phyloP scores from a whole-genome alignment of 64 coral and sea anemone genomes.

The Trachythela sp. region DNA sequence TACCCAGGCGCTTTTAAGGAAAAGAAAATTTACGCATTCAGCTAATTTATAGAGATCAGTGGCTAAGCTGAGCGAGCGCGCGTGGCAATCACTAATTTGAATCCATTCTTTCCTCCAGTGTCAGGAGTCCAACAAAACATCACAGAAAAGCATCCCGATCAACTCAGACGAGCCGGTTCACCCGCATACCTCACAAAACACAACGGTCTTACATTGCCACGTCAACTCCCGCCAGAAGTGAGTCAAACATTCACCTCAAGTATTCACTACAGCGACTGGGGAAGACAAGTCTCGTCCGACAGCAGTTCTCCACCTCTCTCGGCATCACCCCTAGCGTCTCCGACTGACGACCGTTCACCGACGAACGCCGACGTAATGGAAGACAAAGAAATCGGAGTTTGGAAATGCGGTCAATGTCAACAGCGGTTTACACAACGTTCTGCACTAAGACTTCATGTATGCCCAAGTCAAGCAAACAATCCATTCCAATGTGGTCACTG shows the following conservation, averaged over 20 bases:
- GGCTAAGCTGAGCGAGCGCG: no score
- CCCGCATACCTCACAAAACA: neutral
- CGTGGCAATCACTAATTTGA: no score
- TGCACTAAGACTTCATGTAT: conserved; percentile 3
- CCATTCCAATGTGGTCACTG: conserved; percentile 1
- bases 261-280: neutral
- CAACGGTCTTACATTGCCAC: neutral
- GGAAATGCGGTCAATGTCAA: conserved; percentile 11
- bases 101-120: neutral
- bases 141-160: neutral
- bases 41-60: no score
- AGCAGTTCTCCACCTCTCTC: neutral
- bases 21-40: no score
- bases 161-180: neutral
- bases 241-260: neutral
- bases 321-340: neutral
- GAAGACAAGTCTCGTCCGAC: neutral
- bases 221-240: neutral
- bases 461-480: neutral
- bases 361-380: neutral
- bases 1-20: no score
- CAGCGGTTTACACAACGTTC: conserved; percentile 18
- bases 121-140: neutral
- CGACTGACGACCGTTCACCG: neutral
- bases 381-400: neutral